Evolutionary conservation across 1,140 invertebrate species (phyloP).

Genomic region (Drosophila nebulosa): DNA sequence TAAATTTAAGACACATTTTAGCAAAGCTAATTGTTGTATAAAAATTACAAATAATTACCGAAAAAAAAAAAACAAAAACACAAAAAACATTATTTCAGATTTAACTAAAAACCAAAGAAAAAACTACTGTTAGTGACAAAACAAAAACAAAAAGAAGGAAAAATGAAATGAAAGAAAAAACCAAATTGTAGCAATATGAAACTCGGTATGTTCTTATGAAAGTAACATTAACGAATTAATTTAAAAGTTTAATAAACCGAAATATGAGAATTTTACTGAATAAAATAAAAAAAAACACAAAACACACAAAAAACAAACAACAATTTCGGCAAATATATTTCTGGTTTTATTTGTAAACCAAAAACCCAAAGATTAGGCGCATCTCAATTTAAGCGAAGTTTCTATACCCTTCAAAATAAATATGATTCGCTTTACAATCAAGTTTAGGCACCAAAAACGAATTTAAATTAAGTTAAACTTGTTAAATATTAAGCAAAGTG

Average conservation of each 20-base stretch:
- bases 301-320: conserved; percentile 3
- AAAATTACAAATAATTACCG: conserved; percentile 50
- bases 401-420: neutral
- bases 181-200: conserved; percentile 72
- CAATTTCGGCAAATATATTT: conserved; percentile 1
- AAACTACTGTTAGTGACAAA: conserved; percentile 60
- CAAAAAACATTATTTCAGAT: conserved; percentile 48
- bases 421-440: neutral
- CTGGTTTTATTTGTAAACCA: conserved; percentile 1
- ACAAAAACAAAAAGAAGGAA: conserved; percentile 4
- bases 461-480: too few species aligned
- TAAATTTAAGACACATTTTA: conserved; percentile 64
- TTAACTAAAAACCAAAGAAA: conserved; percentile 22
- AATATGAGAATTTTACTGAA: conserved; percentile 78
- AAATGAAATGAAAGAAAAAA: conserved; percentile 24
- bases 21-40: conserved; percentile 75
- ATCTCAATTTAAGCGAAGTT: neutral
- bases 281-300: conserved; percentile 50
- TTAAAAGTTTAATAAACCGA: conserved; percentile 71
- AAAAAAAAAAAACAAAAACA: conserved; percentile 8
- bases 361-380: neutral
- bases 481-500: too few species aligned
- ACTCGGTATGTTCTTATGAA: conserved; percentile 79
- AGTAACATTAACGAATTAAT: conserved; percentile 79
- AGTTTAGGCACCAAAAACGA: too few species aligned